These are phyloP conservation scores for Lasioglossum albipes DNA, from an alignment of 1,140 invertebrate genomes.

Conservation along the genomic window DNA sequence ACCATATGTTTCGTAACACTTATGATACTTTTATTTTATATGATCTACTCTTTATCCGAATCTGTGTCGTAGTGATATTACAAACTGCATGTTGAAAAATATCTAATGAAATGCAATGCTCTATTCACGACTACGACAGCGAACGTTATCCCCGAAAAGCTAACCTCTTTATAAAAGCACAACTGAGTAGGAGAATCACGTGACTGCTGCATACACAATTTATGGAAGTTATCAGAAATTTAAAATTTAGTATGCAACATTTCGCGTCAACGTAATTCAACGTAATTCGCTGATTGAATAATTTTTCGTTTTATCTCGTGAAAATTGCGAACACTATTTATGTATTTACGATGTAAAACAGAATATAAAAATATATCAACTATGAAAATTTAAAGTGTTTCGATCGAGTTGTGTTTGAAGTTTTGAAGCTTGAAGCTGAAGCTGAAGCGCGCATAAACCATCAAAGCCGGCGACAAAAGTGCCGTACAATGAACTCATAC, in stretches of 20 bases:
- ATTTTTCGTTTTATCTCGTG: conserved; percentile 1
- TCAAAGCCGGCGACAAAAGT: conserved; percentile 15
- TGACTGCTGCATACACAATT: conserved; percentile 14
- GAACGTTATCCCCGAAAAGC: conserved; percentile 13
- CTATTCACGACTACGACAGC: conserved; percentile 5
- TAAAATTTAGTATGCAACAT: conserved; percentile 9
- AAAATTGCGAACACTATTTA: too few species aligned
- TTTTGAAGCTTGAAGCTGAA: not conserved
- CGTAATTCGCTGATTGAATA: conserved; percentile 1
- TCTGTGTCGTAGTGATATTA: not conserved
- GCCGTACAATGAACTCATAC: conserved; percentile 7
- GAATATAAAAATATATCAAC: too few species aligned
- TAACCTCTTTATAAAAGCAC: conserved; percentile 16
- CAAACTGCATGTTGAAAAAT: not conserved
- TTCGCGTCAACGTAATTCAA: not conserved
- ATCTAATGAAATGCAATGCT: not conserved
- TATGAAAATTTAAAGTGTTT: not conserved
- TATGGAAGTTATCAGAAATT: conserved; percentile 23
- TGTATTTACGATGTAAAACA: too few species aligned
- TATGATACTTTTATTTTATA: not conserved
- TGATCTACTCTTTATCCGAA: not conserved
- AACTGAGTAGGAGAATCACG: conserved; percentile 37
- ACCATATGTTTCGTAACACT: conserved; percentile 42
- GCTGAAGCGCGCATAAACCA: not conserved
- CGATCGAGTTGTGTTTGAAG: not conserved